phyloP scores from a whole-genome alignment of 2,797 vertebrate genomes.

The Sebastiscus tertius region DNA sequence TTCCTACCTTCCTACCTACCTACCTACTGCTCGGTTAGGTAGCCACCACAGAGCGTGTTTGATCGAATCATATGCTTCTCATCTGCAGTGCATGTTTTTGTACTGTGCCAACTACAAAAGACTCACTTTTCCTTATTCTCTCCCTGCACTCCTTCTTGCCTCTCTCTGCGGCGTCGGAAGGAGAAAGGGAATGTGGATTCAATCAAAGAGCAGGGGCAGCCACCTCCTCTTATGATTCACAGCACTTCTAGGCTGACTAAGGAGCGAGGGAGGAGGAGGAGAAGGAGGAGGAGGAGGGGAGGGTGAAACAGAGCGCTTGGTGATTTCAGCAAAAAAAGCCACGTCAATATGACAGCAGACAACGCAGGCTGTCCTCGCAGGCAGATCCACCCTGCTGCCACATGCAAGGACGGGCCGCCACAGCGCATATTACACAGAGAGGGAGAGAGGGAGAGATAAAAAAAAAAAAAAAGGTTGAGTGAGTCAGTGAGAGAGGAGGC shows the following conservation, averaged over 20 bases:
- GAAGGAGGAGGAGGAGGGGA: neutral
- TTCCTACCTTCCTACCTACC: constrained; percentile 4
- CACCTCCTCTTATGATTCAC: constrained; percentile 69
- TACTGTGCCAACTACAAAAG: constrained; percentile 78
- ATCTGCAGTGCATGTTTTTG: constrained; percentile 83
- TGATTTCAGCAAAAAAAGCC: constrained; percentile 65
- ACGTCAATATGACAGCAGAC: constrained; percentile 72
- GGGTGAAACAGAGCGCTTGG: constrained; percentile 41
- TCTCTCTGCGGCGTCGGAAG: constrained; percentile 29
- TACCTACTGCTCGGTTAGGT: constrained; percentile 71
- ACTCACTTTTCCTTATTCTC: constrained; percentile 60
- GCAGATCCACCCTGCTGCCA: constrained; percentile 64
- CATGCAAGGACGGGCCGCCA: constrained; percentile 53
- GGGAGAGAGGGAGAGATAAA: neutral
- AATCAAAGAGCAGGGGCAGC: constrained; percentile 72
- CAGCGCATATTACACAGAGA: constrained; percentile 23
- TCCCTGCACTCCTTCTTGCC: constrained; percentile 32
- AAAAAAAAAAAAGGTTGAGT: constrained; percentile 34
- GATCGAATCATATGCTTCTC: constrained; percentile 86
- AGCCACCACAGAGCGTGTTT: constrained; percentile 79
- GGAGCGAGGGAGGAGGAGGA: constrained; percentile 17
- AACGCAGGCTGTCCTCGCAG: constrained; percentile 52
- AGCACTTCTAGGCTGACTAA: constrained; percentile 63
- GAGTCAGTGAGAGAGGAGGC: constrained; percentile 67
- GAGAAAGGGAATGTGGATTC: constrained; percentile 68